Percentiles rank a stretch among this genome's conserved stretches.
Conservation (phyloP, 2,888 invertebrate species). For the Eulithis prunata region DNA sequence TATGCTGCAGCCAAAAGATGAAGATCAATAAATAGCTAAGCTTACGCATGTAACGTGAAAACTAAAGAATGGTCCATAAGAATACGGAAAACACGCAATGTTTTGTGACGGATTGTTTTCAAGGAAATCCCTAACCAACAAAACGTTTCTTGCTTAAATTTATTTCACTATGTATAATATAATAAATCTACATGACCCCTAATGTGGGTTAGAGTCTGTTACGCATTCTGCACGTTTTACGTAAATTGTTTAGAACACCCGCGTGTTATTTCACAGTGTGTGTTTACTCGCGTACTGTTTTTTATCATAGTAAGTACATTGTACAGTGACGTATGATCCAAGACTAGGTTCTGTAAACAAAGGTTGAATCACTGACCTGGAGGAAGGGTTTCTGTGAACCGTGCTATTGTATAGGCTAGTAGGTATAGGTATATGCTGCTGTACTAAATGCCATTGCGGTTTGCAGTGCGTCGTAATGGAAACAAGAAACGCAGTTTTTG, state of each 20-base stretch:
- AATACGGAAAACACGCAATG: conserved; percentile 8
- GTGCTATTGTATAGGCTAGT: conserved; percentile 34
- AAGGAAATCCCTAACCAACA: conserved; percentile 12
- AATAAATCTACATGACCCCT: background rate
- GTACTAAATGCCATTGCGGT: conserved; percentile 39
- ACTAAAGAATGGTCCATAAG: conserved; percentile 3
- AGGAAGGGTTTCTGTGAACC: conserved; percentile 45
- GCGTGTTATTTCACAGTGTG: conserved; percentile 10
- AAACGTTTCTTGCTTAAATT: background rate
- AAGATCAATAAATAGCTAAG: too few species aligned
- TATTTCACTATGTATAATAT: conserved; percentile 1
- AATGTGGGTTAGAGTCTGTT: background rate
- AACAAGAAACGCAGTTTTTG: conserved; percentile 17
- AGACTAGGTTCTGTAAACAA: conserved; percentile 51
- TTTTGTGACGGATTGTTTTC: conserved; percentile 5
- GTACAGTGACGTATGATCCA: conserved; percentile 42
- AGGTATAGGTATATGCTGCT: conserved; percentile 28
- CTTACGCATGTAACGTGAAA: background rate
- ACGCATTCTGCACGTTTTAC: conserved; percentile 7
- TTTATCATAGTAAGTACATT: conserved; percentile 38
- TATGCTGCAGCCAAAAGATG: too few species aligned
- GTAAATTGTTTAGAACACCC: conserved; percentile 8
- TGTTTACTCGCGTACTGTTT: conserved; percentile 2
- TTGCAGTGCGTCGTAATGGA: conserved; percentile 32
- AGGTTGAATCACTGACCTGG: conserved; percentile 61